phyloP scores from a whole-genome alignment of 2,797 vertebrate species.

The Acanthurus lineatus region DNA sequence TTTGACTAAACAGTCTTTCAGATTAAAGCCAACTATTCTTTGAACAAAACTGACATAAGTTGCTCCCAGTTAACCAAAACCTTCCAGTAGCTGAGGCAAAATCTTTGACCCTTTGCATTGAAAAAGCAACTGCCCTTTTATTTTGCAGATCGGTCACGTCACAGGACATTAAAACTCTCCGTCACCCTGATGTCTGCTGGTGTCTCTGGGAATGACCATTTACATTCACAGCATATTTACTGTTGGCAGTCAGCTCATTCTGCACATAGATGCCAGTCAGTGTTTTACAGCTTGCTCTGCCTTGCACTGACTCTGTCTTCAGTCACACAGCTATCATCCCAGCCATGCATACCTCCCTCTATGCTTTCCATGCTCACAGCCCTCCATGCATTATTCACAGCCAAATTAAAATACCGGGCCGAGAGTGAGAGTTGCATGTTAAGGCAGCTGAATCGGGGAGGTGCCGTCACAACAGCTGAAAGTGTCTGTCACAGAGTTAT shows the following conservation, averaged over 20 bases:
- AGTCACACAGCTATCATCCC: constrained; percentile 57
- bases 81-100: background rate
- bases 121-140: background rate
- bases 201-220: constrained; percentile 19
- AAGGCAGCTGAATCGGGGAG: constrained; percentile 70
- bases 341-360: constrained; percentile 58
- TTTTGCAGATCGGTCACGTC: background rate
- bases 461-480: constrained; percentile 74
- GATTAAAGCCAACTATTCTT: background rate
- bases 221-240: constrained; percentile 30
- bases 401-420: constrained; percentile 71
- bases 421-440: constrained; percentile 62
- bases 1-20: background rate
- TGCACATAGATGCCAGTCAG: constrained; percentile 46
- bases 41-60: background rate
- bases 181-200: background rate
- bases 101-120: background rate
- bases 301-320: constrained; percentile 24
- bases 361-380: constrained; percentile 47
- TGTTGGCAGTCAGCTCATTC: constrained; percentile 16
- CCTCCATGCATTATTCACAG: constrained; percentile 79
- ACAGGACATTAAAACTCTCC: background rate
- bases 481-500: constrained; percentile 69
- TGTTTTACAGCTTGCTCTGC: constrained; percentile 32
- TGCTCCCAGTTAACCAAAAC: background rate